Percentiles rank a stretch among this genome's conserved stretches.
phyloP scores from a whole-genome alignment of 1,140 invertebrate genomes.

The Parapsyche elsis region DNA sequence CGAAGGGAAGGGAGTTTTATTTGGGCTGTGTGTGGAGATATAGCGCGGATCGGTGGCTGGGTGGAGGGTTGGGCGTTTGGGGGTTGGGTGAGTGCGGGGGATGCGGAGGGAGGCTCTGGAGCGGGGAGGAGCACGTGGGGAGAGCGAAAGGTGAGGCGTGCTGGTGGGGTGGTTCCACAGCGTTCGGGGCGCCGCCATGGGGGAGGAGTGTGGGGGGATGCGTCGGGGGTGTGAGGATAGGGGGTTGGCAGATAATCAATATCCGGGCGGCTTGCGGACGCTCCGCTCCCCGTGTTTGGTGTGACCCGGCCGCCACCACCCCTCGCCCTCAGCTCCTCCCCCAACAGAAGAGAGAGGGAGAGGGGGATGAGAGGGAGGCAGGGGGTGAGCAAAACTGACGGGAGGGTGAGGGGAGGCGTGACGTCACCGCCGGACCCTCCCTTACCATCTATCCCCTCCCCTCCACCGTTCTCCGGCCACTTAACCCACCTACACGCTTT shows the following conservation, averaged over 20 bases:
- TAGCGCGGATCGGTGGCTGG: conserved; percentile 25
- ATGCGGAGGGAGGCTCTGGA: neutral
- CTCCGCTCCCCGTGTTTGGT: conserved; percentile 60
- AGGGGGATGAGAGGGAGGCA: conserved; percentile 10
- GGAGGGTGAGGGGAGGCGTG: conserved; percentile 31
- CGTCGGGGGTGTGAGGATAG: conserved; percentile 53
- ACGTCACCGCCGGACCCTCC: conserved; percentile 43
- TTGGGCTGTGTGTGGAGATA: conserved; percentile 39
- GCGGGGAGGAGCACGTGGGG: neutral
- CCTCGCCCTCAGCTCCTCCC: neutral
- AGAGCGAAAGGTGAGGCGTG: neutral
- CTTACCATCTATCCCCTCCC: neutral
- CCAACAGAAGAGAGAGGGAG: neutral
- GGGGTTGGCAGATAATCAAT: conserved; percentile 68
- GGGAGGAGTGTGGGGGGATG: conserved; percentile 36
- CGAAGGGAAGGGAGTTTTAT: conserved; percentile 45
- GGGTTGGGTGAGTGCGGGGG: neutral
- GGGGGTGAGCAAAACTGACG: conserved; percentile 28
- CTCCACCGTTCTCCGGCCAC: conserved; percentile 17
- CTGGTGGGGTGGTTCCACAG: neutral
- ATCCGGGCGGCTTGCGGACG: conserved; percentile 70
- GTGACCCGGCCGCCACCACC: conserved; percentile 31
- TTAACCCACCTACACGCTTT: conserved; percentile 42
- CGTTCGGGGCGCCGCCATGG: neutral
- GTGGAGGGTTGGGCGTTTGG: conserved; percentile 15